These are phyloP conservation scores for Orchesella flavescens DNA, from an alignment of 2,888 invertebrate genomes.

Conservation along the genomic window DNA sequence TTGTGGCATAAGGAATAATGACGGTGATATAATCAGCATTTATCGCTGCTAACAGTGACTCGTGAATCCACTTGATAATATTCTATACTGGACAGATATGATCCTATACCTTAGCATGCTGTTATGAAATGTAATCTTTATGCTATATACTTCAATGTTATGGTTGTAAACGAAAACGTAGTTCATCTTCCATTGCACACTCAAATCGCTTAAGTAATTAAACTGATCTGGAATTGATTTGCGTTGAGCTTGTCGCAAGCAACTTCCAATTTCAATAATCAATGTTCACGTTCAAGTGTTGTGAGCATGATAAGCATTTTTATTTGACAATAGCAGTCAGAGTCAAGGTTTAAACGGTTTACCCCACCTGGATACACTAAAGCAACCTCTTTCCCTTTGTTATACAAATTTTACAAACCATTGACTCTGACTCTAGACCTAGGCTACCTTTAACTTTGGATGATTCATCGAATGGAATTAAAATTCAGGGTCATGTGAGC, in stretches of 20 bases:
- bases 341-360: conserved; percentile 40
- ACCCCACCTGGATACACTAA: neutral
- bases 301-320: conserved; percentile 5
- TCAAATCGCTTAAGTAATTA: neutral
- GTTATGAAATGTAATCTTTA: neutral
- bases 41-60: too few relatives aligned
- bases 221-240: conserved; percentile 3
- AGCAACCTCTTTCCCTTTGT: neutral
- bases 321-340: conserved; percentile 24
- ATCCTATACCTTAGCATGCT: too few relatives aligned
- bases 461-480: neutral
- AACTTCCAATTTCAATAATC: neutral
- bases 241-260: conserved; percentile 8
- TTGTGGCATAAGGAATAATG: too few relatives aligned
- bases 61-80: too few relatives aligned
- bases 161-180: neutral
- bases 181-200: neutral
- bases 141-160: neutral
- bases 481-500: conserved; percentile 37
- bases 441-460: neutral
- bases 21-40: too few relatives aligned
- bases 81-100: too few relatives aligned
- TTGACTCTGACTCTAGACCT: conserved; percentile 12
- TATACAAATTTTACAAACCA: conserved; percentile 11
- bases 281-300: neutral